Conservation (phyloP, 2,113 vertebrate genomes). For the western clawed frog (Xenopus tropicalis) region DNA sequence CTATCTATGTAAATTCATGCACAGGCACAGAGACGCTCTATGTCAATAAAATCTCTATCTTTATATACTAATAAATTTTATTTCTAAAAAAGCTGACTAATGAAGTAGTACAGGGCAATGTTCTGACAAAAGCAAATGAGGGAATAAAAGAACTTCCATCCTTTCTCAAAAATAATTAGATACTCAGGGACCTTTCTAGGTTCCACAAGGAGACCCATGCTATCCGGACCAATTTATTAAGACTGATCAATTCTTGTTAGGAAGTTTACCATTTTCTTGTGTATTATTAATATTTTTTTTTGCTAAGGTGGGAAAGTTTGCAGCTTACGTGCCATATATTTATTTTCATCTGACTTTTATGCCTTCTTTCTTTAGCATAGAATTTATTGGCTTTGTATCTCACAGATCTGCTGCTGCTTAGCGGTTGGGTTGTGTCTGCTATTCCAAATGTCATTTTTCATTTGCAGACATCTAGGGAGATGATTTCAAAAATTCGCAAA, state of each 20-base stretch:
- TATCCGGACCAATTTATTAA: slow-evolving; percentile 65
- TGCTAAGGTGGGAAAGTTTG: slow-evolving; percentile 37
- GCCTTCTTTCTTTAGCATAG: slow-evolving; percentile 50
- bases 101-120: slow-evolving; percentile 53
- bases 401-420: slow-evolving; percentile 57
- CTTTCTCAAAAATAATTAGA: slow-evolving; percentile 70
- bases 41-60: slow-evolving; percentile 46
- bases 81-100: slow-evolving; percentile 56
- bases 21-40: slow-evolving; percentile 29
- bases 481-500: slow-evolving; percentile 74
- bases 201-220: slow-evolving; percentile 59
- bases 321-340: slow-evolving; percentile 52
- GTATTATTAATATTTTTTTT: slow-evolving; percentile 54
- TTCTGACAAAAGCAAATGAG: slow-evolving; percentile 51
- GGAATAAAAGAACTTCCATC: slow-evolving; percentile 50
- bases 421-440: slow-evolving; percentile 51
- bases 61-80: slow-evolving; percentile 51
- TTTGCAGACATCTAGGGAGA: slow-evolving; percentile 50
- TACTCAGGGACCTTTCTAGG: slow-evolving; percentile 64
- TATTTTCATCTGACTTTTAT: slow-evolving; percentile 55
- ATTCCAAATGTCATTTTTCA: slow-evolving; percentile 17
- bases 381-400: slow-evolving; percentile 53
- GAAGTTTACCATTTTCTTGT: slow-evolving; percentile 57
- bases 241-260: slow-evolving; percentile 60
- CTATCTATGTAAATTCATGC: no score